A percentile compares a stretch with the other conserved stretches of the same genome.
phyloP scores from a whole-genome alignment of 1,140 invertebrate genomes.

The Drosophila jambulina region DNA sequence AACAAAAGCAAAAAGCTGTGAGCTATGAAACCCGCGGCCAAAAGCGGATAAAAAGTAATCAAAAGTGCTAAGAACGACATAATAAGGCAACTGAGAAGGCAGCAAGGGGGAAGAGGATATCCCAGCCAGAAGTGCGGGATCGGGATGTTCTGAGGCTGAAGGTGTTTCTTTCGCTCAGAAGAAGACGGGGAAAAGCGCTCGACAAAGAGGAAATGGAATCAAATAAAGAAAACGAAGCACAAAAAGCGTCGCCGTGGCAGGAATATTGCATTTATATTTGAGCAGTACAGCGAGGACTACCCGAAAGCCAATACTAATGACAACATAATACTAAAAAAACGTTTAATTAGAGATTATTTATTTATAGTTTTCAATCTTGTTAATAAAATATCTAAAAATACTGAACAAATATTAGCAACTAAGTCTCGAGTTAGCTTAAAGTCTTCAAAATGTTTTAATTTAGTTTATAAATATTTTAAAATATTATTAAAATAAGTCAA shows the following conservation, averaged over 20 bases:
- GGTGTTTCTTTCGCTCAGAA: constrained; percentile 52
- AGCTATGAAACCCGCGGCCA: constrained; percentile 66
- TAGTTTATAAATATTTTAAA: too few relatives aligned
- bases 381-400: too few relatives aligned
- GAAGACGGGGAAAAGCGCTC: constrained; percentile 34
- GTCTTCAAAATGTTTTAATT: too few relatives aligned
- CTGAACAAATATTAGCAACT: too few relatives aligned
- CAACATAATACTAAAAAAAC: too few relatives aligned
- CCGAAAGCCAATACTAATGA: too few relatives aligned
- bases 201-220: constrained; percentile 79
- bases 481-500: too few relatives aligned
- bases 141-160: constrained; percentile 38
- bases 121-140: constrained; percentile 8
- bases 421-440: too few relatives aligned
- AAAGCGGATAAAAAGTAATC: constrained; percentile 81
- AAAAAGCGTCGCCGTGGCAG: constrained; percentile 54
- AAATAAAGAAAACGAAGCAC: constrained; percentile 64
- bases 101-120: neutral
- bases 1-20: constrained; percentile 41
- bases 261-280: constrained; percentile 54
- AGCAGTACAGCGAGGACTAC: constrained; percentile 4
- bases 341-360: too few relatives aligned
- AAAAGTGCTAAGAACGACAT: constrained; percentile 84
- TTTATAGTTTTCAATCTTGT: too few relatives aligned
- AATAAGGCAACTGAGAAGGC: constrained; percentile 71